Base-by-base conservation (phyloP, 1,140 invertebrate species). In the Diachasma alloeum region DNA sequence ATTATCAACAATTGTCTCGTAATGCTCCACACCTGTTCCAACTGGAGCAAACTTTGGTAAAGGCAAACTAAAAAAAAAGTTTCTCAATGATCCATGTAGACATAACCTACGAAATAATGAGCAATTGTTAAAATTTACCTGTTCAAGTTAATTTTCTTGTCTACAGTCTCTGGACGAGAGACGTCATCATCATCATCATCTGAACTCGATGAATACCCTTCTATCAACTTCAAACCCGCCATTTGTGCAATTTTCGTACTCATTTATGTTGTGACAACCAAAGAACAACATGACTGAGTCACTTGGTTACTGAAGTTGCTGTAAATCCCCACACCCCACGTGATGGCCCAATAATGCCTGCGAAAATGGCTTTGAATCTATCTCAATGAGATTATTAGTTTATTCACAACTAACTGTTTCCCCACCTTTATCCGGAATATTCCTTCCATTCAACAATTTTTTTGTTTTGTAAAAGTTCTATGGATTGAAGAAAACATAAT, bases 1-100 rank as follows among this genome's bases (percentile, higher is more conserved):
- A 86, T 95, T 87, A 83, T 94, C 92, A 66, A 81, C 56, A n/a
- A 86, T 71, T 70, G 85, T 80, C 70, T 84, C 82, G 44, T 86
- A 79, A 80, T 86, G 81, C 19, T 53, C 10, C 66, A 84, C 80
- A 71, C 87, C 87, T 83, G 84, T 80, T 83, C 81, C 85, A 6
- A 77, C 72, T 74, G 79, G 68, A 71, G 89, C 87, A 68, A 83
- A 83, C 69, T 81, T 59, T 66, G 88, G 88, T 76, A 90, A 75
- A 15, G 86, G 83, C 72, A 90, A 79, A 74, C 73, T 87, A 63
- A 22, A 66, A 36, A 39, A 56, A 70, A 80, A 77, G 78, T 70
- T 37, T 48, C 11, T 72, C 26, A 24, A 22, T 66, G 69, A 63
- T 37, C 56, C 66, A 73, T 24, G 22, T 37, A 59, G 1, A 68